Conservation (phyloP, 2,888 invertebrate species). For the Phalera bucephala region DNA sequence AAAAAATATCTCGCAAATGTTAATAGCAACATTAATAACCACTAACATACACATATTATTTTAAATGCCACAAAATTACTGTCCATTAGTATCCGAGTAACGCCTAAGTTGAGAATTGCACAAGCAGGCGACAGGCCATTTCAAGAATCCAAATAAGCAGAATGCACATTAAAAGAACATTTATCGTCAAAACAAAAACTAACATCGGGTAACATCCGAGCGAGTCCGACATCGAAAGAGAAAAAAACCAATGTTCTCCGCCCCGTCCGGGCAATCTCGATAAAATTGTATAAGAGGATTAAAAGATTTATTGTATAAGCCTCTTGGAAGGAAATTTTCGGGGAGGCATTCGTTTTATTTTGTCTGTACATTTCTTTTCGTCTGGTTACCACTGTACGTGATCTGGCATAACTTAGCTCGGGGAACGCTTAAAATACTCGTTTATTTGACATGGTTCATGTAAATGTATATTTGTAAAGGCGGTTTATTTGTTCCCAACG, state of each 20-base stretch:
- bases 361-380: constrained; percentile 60
- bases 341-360: constrained; percentile 68
- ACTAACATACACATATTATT: too few species aligned
- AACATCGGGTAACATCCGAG: constrained; percentile 44
- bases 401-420: constrained; percentile 42
- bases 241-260: constrained; percentile 15
- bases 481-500: constrained; percentile 24
- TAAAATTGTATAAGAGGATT: constrained; percentile 79
- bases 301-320: constrained; percentile 77
- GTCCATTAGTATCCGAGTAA: too few species aligned
- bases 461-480: constrained; percentile 51
- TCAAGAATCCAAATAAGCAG: constrained; percentile 20
- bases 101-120: constrained; percentile 16
- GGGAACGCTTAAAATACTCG: constrained; percentile 31
- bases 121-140: constrained; percentile 3
- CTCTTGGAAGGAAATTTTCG: constrained; percentile 72
- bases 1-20: too few species aligned
- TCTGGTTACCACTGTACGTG: constrained; percentile 46
- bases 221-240: constrained; percentile 27
- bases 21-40: too few species aligned
- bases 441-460: constrained; percentile 52
- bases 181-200: constrained; percentile 43
- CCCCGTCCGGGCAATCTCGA: constrained; percentile 65
- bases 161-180: constrained; percentile 38
- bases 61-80: too few species aligned